These are phyloP conservation scores for Bugula neritina DNA, from an alignment of 2,888 invertebrate genomes.

Conservation along the genomic window DNA sequence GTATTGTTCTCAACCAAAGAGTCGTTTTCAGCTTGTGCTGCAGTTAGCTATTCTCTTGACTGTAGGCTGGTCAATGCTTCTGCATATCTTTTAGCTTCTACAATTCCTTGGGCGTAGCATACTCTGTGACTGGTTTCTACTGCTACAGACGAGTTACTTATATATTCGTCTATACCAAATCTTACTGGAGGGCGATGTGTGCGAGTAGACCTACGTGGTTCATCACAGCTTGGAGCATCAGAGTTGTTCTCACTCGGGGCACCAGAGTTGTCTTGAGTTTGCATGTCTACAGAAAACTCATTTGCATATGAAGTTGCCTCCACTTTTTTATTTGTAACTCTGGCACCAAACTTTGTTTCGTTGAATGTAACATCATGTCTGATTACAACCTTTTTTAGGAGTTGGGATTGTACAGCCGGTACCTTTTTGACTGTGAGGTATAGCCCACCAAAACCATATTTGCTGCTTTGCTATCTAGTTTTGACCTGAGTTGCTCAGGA, in stretches of 20 bases:
- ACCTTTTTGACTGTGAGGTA: neutral
- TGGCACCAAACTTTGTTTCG: neutral
- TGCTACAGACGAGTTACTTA: too few relatives aligned
- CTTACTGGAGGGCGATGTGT: neutral
- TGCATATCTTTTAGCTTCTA: neutral
- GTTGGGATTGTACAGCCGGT: neutral
- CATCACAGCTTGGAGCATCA: neutral
- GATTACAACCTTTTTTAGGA: neutral
- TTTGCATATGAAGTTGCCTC: too few relatives aligned
- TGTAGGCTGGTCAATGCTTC: neutral
- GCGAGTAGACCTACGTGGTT: neutral
- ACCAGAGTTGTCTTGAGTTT: neutral
- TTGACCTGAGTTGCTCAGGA: too few relatives aligned
- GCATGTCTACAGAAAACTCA: neutral
- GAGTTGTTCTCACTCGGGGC: neutral
- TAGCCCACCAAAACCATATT: neutral
- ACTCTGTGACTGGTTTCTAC: too few relatives aligned
- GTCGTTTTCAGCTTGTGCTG: too few relatives aligned
- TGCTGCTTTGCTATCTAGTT: neutral
- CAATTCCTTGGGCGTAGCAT: too few relatives aligned
- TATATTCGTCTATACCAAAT: neutral
- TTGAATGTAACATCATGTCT: neutral
- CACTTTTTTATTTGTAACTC: neutral
- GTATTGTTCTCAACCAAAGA: too few relatives aligned
- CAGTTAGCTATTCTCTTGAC: neutral